Percentiles rank a stretch among this genome's conserved stretches.
Evolutionary conservation across 2,888 invertebrate species (phyloP).

Genomic region (Eurytoma adleriae): DNA sequence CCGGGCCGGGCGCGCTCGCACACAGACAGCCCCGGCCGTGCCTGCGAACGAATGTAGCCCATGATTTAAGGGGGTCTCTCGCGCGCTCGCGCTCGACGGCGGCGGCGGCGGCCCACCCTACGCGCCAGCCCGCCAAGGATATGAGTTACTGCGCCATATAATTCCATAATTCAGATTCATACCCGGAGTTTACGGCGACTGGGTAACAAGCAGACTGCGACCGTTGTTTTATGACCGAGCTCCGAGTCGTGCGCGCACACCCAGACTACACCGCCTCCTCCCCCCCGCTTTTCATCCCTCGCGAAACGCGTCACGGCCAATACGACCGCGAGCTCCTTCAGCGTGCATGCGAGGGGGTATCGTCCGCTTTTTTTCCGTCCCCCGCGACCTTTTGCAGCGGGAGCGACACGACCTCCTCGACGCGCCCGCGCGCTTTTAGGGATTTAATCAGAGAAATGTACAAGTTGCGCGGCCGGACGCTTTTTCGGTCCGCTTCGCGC

Average conservation of each 20-base stretch:
- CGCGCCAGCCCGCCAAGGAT: constrained; percentile 67
- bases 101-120: constrained; percentile 53
- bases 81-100: background rate
- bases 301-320: constrained; percentile 33
- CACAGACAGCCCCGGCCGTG: background rate
- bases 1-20: background rate
- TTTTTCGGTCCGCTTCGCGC: constrained; percentile 15
- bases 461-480: constrained; percentile 38
- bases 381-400: background rate
- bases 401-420: background rate
- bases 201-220: constrained; percentile 70
- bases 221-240: constrained; percentile 67
- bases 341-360: constrained; percentile 24
- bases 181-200: constrained; percentile 70
- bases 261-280: constrained; percentile 8
- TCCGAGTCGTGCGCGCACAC: constrained; percentile 50
- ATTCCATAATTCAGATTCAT: constrained; percentile 72
- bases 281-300: constrained; percentile 40
- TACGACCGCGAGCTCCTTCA: constrained; percentile 37
- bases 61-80: constrained; percentile 65
- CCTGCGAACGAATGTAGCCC: constrained; percentile 66
- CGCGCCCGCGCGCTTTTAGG: constrained; percentile 30
- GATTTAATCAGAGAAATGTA: constrained; percentile 55
- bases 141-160: constrained; percentile 71
- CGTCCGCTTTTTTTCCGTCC: background rate